Conservation (phyloP, 1,140 invertebrate genomes). For the Tetragonula clypearis region DNA sequence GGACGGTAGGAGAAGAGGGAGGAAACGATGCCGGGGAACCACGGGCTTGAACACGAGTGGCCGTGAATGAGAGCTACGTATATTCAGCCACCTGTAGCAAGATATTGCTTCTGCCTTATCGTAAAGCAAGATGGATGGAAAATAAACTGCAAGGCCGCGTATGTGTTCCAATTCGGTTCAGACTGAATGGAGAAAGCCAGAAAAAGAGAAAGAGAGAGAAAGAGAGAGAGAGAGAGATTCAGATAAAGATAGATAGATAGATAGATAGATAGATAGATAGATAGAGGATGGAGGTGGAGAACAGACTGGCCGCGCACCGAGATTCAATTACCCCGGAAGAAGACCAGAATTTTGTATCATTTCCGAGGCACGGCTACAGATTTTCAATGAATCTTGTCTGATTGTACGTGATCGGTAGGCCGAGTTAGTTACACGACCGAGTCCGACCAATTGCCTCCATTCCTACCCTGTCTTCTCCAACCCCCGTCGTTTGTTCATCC, state of each 20-base stretch:
- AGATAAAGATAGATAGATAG: not conserved
- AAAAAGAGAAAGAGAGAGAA: not conserved
- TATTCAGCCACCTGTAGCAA: slow-evolving; percentile 53
- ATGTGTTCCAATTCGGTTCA: slow-evolving; percentile 13
- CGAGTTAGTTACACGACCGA: slow-evolving; percentile 49
- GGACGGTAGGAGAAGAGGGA: not conserved
- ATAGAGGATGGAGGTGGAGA: not conserved
- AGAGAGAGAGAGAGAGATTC: not conserved
- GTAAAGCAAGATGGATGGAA: slow-evolving; percentile 53
- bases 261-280: not conserved
- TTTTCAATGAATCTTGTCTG: slow-evolving; percentile 58
- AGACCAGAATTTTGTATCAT: slow-evolving; percentile 58
- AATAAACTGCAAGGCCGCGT: slow-evolving; percentile 33
- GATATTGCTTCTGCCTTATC: slow-evolving; percentile 54
- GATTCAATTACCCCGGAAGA: slow-evolving; percentile 52
- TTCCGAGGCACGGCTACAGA: slow-evolving; percentile 35
- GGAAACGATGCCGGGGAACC: not conserved
- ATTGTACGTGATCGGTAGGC: slow-evolving; percentile 56
- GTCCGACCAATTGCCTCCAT: slow-evolving; percentile 49
- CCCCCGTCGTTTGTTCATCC: not conserved
- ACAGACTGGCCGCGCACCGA: slow-evolving; percentile 11
- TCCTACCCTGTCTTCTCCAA: not conserved
- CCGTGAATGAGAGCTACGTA: slow-evolving; percentile 37
- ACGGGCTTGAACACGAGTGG: slow-evolving; percentile 4
- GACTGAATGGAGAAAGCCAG: slow-evolving; percentile 26